Evolutionary conservation across 2,888 invertebrate genomes (phyloP).

Genomic region (Tetanocera ferruginea): DNA sequence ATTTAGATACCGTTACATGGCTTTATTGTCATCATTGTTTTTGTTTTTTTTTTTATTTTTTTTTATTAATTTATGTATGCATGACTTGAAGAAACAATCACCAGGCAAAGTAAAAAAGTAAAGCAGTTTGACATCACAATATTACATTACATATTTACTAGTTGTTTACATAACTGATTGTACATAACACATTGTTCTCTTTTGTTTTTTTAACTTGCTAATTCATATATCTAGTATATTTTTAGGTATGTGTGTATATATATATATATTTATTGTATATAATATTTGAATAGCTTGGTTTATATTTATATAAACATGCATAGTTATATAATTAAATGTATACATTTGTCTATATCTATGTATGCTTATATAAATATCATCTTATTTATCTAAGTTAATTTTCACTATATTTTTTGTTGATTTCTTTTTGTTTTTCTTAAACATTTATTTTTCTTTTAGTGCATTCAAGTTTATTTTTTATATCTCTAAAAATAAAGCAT

Average conservation of each 20-base stretch:
- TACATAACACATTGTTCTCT: conserved; percentile 48
- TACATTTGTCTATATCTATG: conserved; percentile 44
- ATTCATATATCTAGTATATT: conserved; percentile 4
- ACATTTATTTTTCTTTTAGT: not conserved
- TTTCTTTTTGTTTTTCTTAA: not conserved
- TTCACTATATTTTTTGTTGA: not conserved
- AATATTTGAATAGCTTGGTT: conserved; percentile 42
- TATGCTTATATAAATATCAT: conserved; percentile 23
- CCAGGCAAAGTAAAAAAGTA: conserved; percentile 51
- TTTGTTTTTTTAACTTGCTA: conserved; percentile 20
- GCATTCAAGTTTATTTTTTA: not conserved
- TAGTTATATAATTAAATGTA: conserved; percentile 43
- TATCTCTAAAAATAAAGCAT: not conserved
- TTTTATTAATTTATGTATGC: not conserved
- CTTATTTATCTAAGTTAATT: not conserved
- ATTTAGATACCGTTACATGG: too few relatives aligned
- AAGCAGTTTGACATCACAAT: conserved; percentile 49
- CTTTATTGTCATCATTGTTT: not conserved
- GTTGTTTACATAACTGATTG: conserved; percentile 46
- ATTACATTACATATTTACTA: conserved; percentile 30
- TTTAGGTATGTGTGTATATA: not conserved
- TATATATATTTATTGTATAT: conserved; percentile 27
- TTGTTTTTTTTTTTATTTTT: not conserved
- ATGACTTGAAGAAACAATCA: not conserved
- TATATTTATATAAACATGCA: conserved; percentile 41